Base-by-base conservation (phyloP, 2,888 invertebrate genomes). In the Aporophyla lueneburgensis region DNA sequence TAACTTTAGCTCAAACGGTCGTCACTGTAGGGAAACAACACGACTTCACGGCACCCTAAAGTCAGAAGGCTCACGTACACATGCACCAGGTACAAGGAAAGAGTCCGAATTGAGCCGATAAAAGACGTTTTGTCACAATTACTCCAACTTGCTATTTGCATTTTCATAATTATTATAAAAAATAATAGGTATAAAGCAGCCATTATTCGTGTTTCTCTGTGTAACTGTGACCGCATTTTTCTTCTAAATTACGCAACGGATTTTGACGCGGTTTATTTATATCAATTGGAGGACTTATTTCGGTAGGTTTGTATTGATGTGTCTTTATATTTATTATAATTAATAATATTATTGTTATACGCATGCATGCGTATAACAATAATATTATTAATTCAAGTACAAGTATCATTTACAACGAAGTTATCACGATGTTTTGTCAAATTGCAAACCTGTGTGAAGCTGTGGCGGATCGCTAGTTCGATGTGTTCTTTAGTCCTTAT, bases 21-120 rank as follows among this genome's bases (percentile, higher is more conserved):
- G 51, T 16, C 62, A 62, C 61, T 53, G 33, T n/a, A 33, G 24
- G 27, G 6, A 21, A 51, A 24, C 46, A 66, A 49, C 56, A 56
- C 16, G n/a, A 24, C 24, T 43, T 33, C 24, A 46, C 46, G 33
- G 43, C 19, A 2, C n/a, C 12, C 43, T 16, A 27, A n/a, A n/a
- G n/a, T 33, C 54, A 46, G 66, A 66, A 53, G 79, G 56, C 27
- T 40, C 54, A 51, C 62, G n/a, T n/a, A 33, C 46, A 27, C 51
- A 40, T 53, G 27, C 58, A 27, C 0, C 43, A 46, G 10, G 9
- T n/a, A 24, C n/a, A 24, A n/a, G n/a, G 5, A 12, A 46, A 46
- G 10, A 12, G 43, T 46, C 10, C 43, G 10, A 46, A 46, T 12
- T 10, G 12, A 46, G 43, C 10, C 43, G 49, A 51, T 51, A 5